Conservation (phyloP, 2,113 vertebrate species). For the Hippocampus mohnikei region DNA sequence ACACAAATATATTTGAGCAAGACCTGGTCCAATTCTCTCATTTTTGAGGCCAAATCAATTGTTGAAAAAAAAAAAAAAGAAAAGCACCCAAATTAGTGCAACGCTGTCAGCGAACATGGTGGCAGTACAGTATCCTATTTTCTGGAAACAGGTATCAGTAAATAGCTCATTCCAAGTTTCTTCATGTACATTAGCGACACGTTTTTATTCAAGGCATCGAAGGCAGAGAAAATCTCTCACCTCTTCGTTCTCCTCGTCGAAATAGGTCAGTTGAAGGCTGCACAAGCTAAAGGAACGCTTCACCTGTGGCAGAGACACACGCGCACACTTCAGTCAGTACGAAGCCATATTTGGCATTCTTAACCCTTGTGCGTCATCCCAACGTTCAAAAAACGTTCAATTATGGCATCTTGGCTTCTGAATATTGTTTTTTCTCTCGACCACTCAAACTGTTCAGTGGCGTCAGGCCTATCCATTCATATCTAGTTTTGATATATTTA, state of each 20-base stretch:
- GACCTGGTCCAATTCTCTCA: neutral
- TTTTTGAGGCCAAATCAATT: neutral
- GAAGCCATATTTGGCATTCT: neutral
- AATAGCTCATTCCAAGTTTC: neutral
- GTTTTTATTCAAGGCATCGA: neutral
- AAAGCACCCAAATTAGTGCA: neutral
- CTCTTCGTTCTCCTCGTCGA: slow-evolving; percentile 75
- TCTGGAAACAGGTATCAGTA: neutral
- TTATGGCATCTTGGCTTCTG: no score
- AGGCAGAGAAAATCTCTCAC: slow-evolving; percentile 43
- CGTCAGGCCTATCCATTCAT: no score
- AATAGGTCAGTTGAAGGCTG: slow-evolving; percentile 72
- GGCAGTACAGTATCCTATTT: neutral
- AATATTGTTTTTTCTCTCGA: no score
- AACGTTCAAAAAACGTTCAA: no score
- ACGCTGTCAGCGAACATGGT: neutral
- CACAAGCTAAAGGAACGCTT: slow-evolving; percentile 72
- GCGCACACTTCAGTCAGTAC: neutral
- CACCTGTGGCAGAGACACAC: slow-evolving; percentile 47
- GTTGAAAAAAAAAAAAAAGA: no score
- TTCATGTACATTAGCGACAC: neutral
- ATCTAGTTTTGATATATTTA: no score
- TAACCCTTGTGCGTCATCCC: no score
- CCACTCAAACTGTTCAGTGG: no score
- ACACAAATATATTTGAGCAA: neutral